Evolutionary conservation across 2,113 vertebrate genomes (phyloP).

Genomic region (Eira barbara): DNA sequence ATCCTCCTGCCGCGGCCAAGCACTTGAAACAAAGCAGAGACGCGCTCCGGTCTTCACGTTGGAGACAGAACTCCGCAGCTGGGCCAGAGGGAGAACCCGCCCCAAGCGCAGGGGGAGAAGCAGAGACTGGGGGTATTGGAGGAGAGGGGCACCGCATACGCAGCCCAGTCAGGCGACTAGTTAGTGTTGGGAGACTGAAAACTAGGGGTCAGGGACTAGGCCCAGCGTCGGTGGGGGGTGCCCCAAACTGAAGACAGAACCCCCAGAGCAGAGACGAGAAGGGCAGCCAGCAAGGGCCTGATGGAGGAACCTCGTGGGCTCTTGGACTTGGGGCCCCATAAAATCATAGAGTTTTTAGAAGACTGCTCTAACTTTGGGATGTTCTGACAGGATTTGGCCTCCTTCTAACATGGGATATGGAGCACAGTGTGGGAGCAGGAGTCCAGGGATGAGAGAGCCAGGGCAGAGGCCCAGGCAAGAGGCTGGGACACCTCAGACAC

Average conservation of each 20-base stretch:
- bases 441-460: neutral
- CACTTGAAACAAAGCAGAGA: neutral
- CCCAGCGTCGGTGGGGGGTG: neutral
- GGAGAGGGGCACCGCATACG: neutral
- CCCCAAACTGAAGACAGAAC: neutral
- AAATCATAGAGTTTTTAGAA: neutral
- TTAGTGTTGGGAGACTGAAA: neutral
- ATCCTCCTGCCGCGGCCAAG: neutral
- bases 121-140: too few relatives aligned
- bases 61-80: neutral
- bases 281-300: neutral
- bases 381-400: neutral
- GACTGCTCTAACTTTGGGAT: neutral
- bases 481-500: neutral
- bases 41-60: neutral
- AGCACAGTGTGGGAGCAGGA: neutral
- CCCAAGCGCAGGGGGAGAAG: accelerated
- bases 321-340: neutral
- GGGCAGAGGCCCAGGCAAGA: too few relatives aligned
- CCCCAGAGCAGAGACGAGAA: neutral
- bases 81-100: neutral
- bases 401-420: neutral
- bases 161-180: neutral
- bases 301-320: neutral
- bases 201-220: neutral